A percentile compares a stretch with the other conserved stretches of the same genome.
Evolutionary conservation across 2,888 invertebrate genomes (phyloP).

Genomic region (Dynastes tityus): DNA sequence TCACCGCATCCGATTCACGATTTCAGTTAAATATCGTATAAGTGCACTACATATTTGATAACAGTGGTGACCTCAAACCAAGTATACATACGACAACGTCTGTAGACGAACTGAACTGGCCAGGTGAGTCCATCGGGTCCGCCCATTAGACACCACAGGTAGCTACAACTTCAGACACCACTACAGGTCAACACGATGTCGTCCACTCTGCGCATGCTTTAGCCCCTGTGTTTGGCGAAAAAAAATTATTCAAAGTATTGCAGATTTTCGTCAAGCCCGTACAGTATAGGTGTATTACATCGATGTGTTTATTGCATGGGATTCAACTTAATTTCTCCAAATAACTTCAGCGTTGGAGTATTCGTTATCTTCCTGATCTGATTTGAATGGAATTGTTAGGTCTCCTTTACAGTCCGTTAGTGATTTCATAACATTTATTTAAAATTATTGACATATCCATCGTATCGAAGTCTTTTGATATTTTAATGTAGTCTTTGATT

Average conservation of each 20-base stretch:
- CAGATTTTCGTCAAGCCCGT: background rate
- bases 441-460: constrained; percentile 49
- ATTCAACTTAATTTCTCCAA: too few species aligned
- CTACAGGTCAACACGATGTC: constrained; percentile 57
- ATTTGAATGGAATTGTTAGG: too few species aligned
- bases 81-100: constrained; percentile 63
- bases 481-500: constrained; percentile 24
- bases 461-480: constrained; percentile 15
- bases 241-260: constrained; percentile 22
- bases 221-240: constrained; percentile 54
- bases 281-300: background rate
- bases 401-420: too few species aligned
- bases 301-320: too few species aligned
- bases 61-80: constrained; percentile 62
- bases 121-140: constrained; percentile 66
- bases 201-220: constrained; percentile 64
- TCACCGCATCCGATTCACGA: constrained; percentile 20
- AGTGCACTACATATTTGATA: constrained; percentile 55
- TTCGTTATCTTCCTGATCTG: too few species aligned
- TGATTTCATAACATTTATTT: constrained; percentile 15
- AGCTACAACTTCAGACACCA: constrained; percentile 66
- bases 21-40: constrained; percentile 37
- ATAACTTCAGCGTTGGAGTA: too few species aligned
- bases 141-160: constrained; percentile 68
- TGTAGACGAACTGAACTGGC: constrained; percentile 68